Conservation (phyloP, 1,140 invertebrate genomes). For the Andrena cerasifolii region DNA sequence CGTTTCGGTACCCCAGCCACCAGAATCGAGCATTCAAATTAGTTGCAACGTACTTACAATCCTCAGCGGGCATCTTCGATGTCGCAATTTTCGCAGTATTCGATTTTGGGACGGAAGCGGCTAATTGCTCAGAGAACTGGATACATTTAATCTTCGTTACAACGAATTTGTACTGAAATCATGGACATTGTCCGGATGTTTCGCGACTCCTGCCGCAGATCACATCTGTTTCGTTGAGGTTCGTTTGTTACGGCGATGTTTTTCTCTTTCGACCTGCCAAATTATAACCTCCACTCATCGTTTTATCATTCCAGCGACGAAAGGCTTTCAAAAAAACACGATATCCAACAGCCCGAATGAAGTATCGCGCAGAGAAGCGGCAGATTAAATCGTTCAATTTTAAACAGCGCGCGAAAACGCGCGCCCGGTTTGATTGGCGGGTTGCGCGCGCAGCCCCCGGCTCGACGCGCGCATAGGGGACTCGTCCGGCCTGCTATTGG, state of each 20-base stretch:
- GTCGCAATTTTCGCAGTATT: background rate
- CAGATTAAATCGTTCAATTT: no score
- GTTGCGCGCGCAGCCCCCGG: no score
- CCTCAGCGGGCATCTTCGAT: slow-evolving; percentile 3
- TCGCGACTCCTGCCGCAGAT: slow-evolving; percentile 22
- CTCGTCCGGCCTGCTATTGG: slow-evolving; percentile 64
- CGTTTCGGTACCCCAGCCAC: no score
- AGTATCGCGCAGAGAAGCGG: no score
- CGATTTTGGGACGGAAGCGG: background rate
- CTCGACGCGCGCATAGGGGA: slow-evolving; percentile 14
- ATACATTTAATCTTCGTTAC: slow-evolving; percentile 37
- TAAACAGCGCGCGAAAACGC: no score
- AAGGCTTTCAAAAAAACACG: no score
- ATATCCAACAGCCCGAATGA: no score
- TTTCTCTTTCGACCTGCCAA: slow-evolving; percentile 3
- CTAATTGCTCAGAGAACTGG: background rate
- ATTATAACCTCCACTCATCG: no score
- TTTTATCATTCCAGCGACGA: no score
- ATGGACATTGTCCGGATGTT: slow-evolving; percentile 47
- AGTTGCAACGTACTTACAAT: slow-evolving; percentile 36
- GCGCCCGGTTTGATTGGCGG: background rate
- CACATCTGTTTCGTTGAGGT: slow-evolving; percentile 51
- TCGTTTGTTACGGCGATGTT: slow-evolving; percentile 51
- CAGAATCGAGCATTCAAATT: no score
- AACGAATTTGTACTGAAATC: slow-evolving; percentile 53